Conservation (phyloP, 2,797 vertebrate species). For the Melanotaenia parkinsoni region DNA sequence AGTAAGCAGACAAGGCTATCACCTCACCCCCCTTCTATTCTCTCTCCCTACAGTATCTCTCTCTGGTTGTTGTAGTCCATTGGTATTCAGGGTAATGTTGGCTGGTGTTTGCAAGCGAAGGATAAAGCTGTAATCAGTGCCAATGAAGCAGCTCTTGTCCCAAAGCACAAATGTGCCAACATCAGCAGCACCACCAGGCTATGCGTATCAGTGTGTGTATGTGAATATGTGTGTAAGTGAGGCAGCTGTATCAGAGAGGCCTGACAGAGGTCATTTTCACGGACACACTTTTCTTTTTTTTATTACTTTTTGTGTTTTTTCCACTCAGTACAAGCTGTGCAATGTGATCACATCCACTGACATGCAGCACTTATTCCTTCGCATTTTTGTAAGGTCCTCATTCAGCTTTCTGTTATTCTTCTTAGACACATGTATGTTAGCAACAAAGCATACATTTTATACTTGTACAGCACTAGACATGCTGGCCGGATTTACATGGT, state of each 20-base stretch:
- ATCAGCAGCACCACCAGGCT: conserved; percentile 74
- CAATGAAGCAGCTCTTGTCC: conserved; percentile 77
- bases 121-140: conserved; percentile 79
- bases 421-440: conserved; percentile 3
- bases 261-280: conserved; percentile 66
- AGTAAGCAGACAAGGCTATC: not conserved
- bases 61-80: conserved; percentile 60
- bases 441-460: conserved; percentile 22
- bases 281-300: conserved; percentile 48
- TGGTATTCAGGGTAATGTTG: conserved; percentile 76
- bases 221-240: conserved; percentile 25
- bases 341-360: conserved; percentile 40
- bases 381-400: not conserved
- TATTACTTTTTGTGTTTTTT: conserved; percentile 19
- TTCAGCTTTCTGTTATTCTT: conserved; percentile 10
- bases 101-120: conserved; percentile 69
- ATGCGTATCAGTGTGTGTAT: conserved; percentile 40
- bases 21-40: not conserved
- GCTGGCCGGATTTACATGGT: conserved; percentile 12
- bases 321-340: conserved; percentile 16
- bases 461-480: conserved; percentile 16
- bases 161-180: conserved; percentile 79
- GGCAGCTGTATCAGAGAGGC: conserved; percentile 56
- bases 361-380: not conserved
- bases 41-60: conserved; percentile 20